These are phyloP conservation scores for Berghia stephanieae DNA, from an alignment of 1,140 invertebrate species.

Conservation along the genomic window DNA sequence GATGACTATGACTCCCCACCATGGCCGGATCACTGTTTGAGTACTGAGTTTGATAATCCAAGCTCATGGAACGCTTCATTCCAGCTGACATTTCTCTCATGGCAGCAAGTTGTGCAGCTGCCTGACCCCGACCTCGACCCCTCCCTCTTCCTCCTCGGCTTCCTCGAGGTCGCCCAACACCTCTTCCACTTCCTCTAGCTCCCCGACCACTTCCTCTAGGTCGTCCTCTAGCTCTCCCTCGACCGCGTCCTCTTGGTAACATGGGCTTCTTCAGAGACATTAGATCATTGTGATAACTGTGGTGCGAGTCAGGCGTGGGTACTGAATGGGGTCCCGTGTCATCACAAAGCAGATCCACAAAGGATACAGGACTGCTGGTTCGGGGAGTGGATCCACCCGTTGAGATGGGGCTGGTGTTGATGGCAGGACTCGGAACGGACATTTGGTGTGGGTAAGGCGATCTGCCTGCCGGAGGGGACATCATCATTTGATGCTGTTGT, in stretches of 20 bases:
- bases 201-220: slow-evolving; percentile 31
- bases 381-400: not conserved
- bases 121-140: not conserved
- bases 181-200: slow-evolving; percentile 12
- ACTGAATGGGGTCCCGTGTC: slow-evolving; percentile 19
- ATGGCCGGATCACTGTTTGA: no score
- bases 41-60: no score
- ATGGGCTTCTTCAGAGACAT: no score
- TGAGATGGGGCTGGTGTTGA: not conserved
- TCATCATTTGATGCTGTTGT: no score
- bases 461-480: not conserved
- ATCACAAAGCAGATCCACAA: slow-evolving; percentile 24
- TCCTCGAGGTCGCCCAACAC: slow-evolving; percentile 8
- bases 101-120: no score
- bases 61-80: no score
- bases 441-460: slow-evolving; percentile 11
- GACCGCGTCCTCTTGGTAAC: not conserved
- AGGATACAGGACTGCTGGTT: slow-evolving; percentile 3
- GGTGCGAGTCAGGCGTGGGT: no score
- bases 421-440: not conserved
- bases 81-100: no score
- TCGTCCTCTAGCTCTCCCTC: slow-evolving; percentile 24
- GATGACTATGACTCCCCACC: no score
- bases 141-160: slow-evolving; percentile 11
- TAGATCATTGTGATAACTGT: no score